Percentiles rank a stretch among this genome's conserved stretches.
phyloP scores from a whole-genome alignment of 2,797 vertebrate species.

The Acipenser transmontanus region DNA sequence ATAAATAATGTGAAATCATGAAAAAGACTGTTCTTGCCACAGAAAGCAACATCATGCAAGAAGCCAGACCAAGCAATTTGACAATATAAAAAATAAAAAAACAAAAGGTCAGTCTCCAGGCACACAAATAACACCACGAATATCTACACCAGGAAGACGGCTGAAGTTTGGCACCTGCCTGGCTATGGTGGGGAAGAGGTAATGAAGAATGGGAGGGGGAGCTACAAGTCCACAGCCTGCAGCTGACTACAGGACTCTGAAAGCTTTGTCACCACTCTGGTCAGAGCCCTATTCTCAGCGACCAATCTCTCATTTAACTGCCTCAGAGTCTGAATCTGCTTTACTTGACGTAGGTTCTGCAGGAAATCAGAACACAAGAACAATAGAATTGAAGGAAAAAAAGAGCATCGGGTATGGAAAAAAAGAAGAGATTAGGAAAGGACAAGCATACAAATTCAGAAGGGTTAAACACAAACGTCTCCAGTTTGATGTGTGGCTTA shows the following conservation, averaged over 20 bases:
- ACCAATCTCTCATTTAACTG: constrained; percentile 90
- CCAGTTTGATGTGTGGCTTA: no score
- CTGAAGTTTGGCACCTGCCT: constrained; percentile 78
- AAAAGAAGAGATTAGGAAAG: constrained; percentile 20
- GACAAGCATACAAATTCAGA: background rate
- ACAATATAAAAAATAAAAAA: background rate
- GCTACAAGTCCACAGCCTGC: constrained; percentile 75
- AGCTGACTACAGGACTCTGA: constrained; percentile 84
- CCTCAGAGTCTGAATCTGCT: constrained; percentile 89
- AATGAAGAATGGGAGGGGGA: constrained; percentile 61
- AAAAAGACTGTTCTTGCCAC: constrained; percentile 18
- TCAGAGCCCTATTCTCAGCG: constrained; percentile 95
- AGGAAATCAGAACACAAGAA: constrained; percentile 62
- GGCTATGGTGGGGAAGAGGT: constrained; percentile 71
- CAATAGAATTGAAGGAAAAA: constrained; percentile 47
- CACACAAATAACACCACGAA: constrained; percentile 50
- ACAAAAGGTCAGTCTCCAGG: constrained; percentile 34
- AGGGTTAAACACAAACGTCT: no score
- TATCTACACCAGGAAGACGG: constrained; percentile 59
- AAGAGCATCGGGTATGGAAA: constrained; percentile 27
- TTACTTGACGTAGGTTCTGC: constrained; percentile 93
- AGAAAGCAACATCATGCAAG: constrained; percentile 42
- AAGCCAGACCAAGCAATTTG: constrained; percentile 53
- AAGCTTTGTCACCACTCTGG: constrained; percentile 87
- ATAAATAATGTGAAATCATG: background rate